Evolutionary conservation across 2,888 invertebrate genomes (phyloP).

Genomic region (Trissoscelio sp.): DNA sequence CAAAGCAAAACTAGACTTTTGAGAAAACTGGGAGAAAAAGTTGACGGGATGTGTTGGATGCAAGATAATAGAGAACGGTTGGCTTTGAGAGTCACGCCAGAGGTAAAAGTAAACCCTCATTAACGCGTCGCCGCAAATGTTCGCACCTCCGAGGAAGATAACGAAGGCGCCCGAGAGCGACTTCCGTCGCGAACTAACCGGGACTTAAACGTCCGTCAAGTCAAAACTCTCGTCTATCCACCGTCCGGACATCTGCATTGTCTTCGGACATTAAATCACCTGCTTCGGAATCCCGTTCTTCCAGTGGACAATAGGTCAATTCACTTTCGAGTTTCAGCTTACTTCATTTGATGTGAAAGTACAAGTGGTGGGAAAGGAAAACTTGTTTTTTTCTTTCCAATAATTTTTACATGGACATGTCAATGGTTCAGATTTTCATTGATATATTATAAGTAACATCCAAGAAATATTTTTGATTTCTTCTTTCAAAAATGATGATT

Average conservation of each 20-base stretch:
- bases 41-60: neutral
- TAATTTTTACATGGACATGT: neutral
- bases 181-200: constrained; percentile 26
- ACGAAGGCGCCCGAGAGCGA: constrained; percentile 41
- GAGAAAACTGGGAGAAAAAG: neutral
- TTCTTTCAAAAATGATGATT: too few species aligned
- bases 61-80: constrained; percentile 30
- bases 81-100: constrained; percentile 32
- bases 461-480: too few species aligned
- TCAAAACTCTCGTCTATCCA: neutral
- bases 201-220: constrained; percentile 5
- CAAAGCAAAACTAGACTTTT: too few species aligned
- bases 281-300: neutral
- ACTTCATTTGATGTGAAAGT: too few species aligned
- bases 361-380: neutral
- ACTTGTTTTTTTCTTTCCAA: neutral
- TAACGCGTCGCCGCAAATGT: constrained; percentile 55
- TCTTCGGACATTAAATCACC: neutral
- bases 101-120: constrained; percentile 57
- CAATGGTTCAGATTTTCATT: neutral
- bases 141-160: constrained; percentile 44
- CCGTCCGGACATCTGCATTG: neutral
- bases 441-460: too few species aligned
- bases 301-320: neutral
- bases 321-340: neutral